Base-by-base conservation (phyloP, 2,888 invertebrate species). In the Melinaea marsaeus region DNA sequence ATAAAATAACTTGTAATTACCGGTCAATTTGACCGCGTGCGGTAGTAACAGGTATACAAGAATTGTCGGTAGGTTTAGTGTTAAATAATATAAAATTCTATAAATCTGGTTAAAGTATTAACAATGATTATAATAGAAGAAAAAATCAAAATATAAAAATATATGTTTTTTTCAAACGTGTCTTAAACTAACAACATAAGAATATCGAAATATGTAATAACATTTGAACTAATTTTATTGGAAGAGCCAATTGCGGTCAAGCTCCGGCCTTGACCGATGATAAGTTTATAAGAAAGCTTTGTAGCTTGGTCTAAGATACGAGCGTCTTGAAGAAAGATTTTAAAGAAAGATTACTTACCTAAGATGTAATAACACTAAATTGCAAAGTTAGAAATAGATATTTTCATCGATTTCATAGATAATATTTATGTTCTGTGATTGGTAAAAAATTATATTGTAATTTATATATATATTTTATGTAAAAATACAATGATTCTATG, bases 191-290 rank as follows among this genome's bases (percentile, higher is more conserved):
- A 9, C 2, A 5, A 46, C 33, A 56, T 34, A 46, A 34, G 13
- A 60, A 55, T 46, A 34, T 46, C 34, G 46, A 55, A 13, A 11
- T 9, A 42, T 42, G 42, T 33, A 42, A 32, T 56, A 61, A 48
- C 51, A 59, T 67, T 63, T 47, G 58, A 58, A 57, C 64, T 37
- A 64, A 60, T 57, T 47, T 32, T 58, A 57, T 56, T 32, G 54
- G 55, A 55, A 57, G 55, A 51, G 37, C 51, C 46, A 69, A 77
- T 75, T 74, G 77, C 75, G 79, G 77, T 74, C 76, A 71, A 71
- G 69, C 70, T 35, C 51, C 69, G 65, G 66, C 69, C 69, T 69
- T 69, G 69, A 69, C 68, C 63, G 60, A 59, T 62, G 57, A 3
- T 51, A 56, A 60, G 64, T 57, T 60, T 42, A 11, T 42, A 45